phyloP scores from a whole-genome alignment of 2,888 invertebrate species.

The Nomada ferruginata region DNA sequence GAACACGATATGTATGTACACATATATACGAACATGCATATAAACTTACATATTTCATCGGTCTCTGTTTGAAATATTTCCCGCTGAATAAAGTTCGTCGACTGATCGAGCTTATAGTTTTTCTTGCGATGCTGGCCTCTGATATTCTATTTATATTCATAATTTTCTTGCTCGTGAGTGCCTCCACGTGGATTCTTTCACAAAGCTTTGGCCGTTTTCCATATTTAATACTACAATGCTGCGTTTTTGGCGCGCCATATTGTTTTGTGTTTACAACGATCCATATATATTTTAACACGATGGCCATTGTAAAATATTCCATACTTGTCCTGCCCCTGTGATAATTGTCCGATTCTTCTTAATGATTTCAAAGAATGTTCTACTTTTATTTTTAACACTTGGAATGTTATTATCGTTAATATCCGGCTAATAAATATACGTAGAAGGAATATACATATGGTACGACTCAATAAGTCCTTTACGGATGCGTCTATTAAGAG shows the following conservation, averaged over 20 bases:
- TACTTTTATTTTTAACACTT: neutral
- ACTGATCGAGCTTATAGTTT: conserved; percentile 6
- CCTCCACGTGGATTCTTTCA: conserved; percentile 44
- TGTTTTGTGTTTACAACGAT: conserved; percentile 1
- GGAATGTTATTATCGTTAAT: neutral
- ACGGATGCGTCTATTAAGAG: conserved; percentile 44
- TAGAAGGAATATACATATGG: neutral
- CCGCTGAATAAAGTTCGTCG: neutral
- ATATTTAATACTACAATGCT: conserved; percentile 7
- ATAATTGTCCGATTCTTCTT: no score
- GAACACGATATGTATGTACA: neutral
- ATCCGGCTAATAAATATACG: neutral
- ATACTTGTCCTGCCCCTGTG: neutral
- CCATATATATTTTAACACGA: neutral
- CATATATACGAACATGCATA: no score
- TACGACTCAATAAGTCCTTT: conserved; percentile 6
- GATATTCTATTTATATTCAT: conserved; percentile 55
- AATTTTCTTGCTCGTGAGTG: conserved; percentile 53
- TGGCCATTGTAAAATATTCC: neutral
- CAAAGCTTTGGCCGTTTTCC: conserved; percentile 49
- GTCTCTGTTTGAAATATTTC: neutral
- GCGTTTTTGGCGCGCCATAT: conserved; percentile 6
- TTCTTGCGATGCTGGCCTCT: neutral
- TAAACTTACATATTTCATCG: neutral
- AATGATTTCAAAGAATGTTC: no score